Percentiles rank a stretch among this genome's conserved stretches.
Evolutionary conservation across 2,888 invertebrate species (phyloP).

Genomic region (Drosophila trichaetosa): DNA sequence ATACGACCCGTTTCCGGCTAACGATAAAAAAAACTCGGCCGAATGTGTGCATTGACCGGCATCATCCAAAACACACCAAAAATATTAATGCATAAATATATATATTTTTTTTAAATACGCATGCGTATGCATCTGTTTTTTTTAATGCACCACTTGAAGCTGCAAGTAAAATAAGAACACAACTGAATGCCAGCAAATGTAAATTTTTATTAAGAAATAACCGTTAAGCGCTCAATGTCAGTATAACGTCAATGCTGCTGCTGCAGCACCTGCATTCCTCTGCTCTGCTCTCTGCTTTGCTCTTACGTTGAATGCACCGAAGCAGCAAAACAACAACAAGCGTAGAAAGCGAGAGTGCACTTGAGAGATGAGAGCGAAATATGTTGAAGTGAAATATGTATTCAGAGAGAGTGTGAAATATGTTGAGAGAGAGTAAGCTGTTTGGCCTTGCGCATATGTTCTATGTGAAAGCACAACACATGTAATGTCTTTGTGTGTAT

Average conservation of each 20-base stretch:
- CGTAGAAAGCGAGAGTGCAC: constrained; percentile 50
- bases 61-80: constrained; percentile 24
- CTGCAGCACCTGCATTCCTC: constrained; percentile 22
- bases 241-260: constrained; percentile 62
- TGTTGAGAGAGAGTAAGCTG: constrained; percentile 3
- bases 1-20: constrained; percentile 72
- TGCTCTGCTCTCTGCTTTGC: constrained; percentile 9
- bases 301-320: constrained; percentile 7
- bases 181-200: constrained; percentile 29
- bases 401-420: not conserved
- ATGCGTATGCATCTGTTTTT: constrained; percentile 16
- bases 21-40: constrained; percentile 66
- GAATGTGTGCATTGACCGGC: constrained; percentile 75
- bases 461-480: constrained; percentile 8
- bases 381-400: constrained; percentile 1
- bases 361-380: constrained; percentile 47
- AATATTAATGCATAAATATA: constrained; percentile 20
- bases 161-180: constrained; percentile 59
- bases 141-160: constrained; percentile 36
- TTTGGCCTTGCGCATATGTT: constrained; percentile 32
- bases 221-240: constrained; percentile 69
- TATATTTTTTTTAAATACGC: constrained; percentile 1
- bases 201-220: constrained; percentile 57
- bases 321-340: constrained; percentile 14
- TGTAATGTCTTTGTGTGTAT: not conserved